Evolutionary conservation across 2,113 vertebrate genomes (phyloP).

Genomic region (Oreochromis niloticus): DNA sequence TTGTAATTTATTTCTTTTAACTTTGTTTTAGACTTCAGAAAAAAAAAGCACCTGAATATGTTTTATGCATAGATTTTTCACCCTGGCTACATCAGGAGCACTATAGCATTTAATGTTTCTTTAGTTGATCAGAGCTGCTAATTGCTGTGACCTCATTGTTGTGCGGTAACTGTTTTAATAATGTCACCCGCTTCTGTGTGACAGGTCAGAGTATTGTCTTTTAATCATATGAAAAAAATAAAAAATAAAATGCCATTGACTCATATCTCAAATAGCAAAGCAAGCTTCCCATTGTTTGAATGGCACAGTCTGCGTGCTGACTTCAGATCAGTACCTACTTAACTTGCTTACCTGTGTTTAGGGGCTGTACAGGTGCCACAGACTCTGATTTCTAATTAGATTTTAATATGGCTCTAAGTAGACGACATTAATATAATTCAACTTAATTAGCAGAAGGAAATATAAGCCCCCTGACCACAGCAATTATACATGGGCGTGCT

Average conservation of each 20-base stretch:
- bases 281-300: not conserved
- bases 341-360: conserved; percentile 26
- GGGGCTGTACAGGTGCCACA: not conserved
- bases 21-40: not conserved
- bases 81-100: not conserved
- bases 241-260: not conserved
- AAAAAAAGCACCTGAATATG: not conserved
- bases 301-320: not conserved
- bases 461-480: conserved; percentile 33
- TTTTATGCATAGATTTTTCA: not conserved
- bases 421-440: conserved; percentile 55
- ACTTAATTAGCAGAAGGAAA: conserved; percentile 59
- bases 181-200: not conserved
- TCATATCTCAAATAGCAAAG: not conserved
- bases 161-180: not conserved
- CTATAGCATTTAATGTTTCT: not conserved
- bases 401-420: conserved; percentile 47
- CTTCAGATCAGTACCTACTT: conserved; percentile 1
- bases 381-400: conserved; percentile 62
- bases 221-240: not conserved
- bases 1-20: not conserved
- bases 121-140: not conserved
- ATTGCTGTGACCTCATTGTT: not conserved
- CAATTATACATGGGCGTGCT: conserved; percentile 46
- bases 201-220: not conserved